A percentile compares a stretch with the other conserved stretches of the same genome.
These are phyloP conservation scores for Acrossocheilus wenchowensis DNA, from an alignment of 2,797 vertebrate genomes.

Conservation along the genomic window DNA sequence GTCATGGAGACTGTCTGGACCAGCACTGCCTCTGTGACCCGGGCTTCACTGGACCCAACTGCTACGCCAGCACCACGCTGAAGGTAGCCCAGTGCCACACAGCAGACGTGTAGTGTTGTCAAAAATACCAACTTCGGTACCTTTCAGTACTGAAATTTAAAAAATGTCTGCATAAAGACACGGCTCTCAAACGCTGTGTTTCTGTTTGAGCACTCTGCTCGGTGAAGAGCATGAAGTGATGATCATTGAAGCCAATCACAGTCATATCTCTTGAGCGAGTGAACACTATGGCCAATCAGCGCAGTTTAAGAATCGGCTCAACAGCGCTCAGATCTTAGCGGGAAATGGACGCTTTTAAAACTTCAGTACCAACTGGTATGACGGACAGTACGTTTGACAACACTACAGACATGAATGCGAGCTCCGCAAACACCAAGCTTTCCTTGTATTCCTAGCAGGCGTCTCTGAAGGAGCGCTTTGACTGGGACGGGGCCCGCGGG, in stretches of 20 bases:
- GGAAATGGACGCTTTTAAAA: no score
- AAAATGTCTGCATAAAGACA: neutral
- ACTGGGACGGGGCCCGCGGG: conserved; percentile 89
- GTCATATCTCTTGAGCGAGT: no score
- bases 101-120: neutral
- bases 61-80: conserved; percentile 87
- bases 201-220: no score
- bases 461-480: conserved; percentile 96
- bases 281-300: no score
- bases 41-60: conserved; percentile 91
- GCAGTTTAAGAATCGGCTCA: no score
- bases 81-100: conserved; percentile 78
- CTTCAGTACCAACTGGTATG: no score
- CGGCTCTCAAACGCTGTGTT: no score
- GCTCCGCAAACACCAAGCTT: neutral
- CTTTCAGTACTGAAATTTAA: neutral
- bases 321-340: no score
- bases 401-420: neutral
- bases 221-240: no score
- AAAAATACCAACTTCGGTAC: neutral
- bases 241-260: no score
- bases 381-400: no score
- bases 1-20: conserved; percentile 95
- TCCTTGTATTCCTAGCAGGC: conserved; percentile 74
- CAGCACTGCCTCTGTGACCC: conserved; percentile 94